These are phyloP conservation scores for Valencia hispanica DNA, from an alignment of 2,797 vertebrate genomes.

Conservation along the genomic window DNA sequence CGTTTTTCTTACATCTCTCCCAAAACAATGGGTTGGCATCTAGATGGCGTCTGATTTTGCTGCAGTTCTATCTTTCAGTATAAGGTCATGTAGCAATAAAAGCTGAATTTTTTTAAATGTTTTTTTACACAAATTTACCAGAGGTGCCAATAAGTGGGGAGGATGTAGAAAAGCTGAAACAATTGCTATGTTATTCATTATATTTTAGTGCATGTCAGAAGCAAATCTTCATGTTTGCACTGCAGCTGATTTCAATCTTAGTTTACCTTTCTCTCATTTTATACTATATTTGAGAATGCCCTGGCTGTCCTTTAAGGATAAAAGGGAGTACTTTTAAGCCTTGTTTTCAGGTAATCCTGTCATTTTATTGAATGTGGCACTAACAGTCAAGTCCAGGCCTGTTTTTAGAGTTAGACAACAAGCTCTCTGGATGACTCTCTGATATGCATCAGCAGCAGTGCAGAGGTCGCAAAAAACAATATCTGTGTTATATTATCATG, in stretches of 20 bases:
- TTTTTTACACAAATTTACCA: background rate
- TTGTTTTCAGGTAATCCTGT: slow-evolving; percentile 56
- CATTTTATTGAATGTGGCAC: slow-evolving; percentile 69
- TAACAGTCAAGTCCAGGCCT: slow-evolving; percentile 70
- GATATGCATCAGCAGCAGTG: slow-evolving; percentile 63
- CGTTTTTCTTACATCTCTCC: background rate
- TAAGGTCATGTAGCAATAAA: background rate
- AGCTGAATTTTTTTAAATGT: no score
- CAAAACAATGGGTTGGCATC: no score
- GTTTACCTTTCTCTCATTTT: slow-evolving; percentile 2
- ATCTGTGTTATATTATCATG: slow-evolving; percentile 36
- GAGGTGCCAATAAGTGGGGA: background rate
- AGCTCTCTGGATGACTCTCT: slow-evolving; percentile 63
- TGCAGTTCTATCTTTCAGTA: no score
- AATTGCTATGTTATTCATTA: background rate
- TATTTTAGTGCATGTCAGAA: slow-evolving; percentile 8
- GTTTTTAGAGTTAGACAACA: slow-evolving; percentile 55
- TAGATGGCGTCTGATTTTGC: no score
- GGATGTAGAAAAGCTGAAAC: background rate
- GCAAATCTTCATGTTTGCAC: background rate
- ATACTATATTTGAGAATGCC: background rate
- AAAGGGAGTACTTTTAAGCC: slow-evolving; percentile 31
- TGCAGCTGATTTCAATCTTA: slow-evolving; percentile 13
- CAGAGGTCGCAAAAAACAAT: slow-evolving; percentile 19
- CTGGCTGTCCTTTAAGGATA: slow-evolving; percentile 16